phyloP scores from a whole-genome alignment of 2,888 invertebrate species.

The Malacosoma neustria region DNA sequence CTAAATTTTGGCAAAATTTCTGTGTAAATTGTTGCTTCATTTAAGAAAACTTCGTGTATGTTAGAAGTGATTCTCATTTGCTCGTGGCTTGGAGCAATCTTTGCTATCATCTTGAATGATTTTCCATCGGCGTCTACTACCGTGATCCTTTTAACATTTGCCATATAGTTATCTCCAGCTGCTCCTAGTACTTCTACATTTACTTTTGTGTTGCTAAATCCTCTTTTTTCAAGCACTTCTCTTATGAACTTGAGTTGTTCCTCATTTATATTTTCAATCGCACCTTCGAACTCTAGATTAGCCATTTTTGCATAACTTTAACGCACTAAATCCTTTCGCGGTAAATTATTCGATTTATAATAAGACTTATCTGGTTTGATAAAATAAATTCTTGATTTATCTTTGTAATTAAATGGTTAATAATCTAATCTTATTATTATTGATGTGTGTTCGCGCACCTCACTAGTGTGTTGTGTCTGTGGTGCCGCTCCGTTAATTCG shows the following conservation, averaged over 20 bases:
- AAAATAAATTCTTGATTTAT: too few relatives aligned
- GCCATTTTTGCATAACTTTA: neutral
- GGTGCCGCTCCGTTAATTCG: too few relatives aligned
- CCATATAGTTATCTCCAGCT: constrained; percentile 14
- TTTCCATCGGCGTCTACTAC: neutral
- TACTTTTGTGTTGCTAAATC: constrained; percentile 4
- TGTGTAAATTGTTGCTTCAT: constrained; percentile 30
- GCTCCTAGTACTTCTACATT: constrained; percentile 10
- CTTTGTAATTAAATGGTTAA: too few relatives aligned
- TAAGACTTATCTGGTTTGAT: neutral
- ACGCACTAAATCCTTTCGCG: neutral
- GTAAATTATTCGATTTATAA: neutral
- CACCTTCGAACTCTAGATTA: neutral
- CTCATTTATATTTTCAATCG: constrained; percentile 3
- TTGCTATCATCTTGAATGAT: constrained; percentile 31
- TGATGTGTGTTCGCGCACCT: too few relatives aligned
- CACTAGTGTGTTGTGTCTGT: too few relatives aligned
- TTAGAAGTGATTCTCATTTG: constrained; percentile 14
- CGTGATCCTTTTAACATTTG: constrained; percentile 12
- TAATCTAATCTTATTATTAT: too few relatives aligned
- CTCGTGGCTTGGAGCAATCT: constrained; percentile 28
- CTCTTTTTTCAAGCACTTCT: constrained; percentile 3
- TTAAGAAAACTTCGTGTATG: constrained; percentile 18
- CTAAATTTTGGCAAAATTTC: constrained; percentile 28
- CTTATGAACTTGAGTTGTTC: constrained; percentile 7